Conservation (phyloP, 30 jellyfish, hydroid and myxozoan species). For the Sanderia malayensis region DNA sequence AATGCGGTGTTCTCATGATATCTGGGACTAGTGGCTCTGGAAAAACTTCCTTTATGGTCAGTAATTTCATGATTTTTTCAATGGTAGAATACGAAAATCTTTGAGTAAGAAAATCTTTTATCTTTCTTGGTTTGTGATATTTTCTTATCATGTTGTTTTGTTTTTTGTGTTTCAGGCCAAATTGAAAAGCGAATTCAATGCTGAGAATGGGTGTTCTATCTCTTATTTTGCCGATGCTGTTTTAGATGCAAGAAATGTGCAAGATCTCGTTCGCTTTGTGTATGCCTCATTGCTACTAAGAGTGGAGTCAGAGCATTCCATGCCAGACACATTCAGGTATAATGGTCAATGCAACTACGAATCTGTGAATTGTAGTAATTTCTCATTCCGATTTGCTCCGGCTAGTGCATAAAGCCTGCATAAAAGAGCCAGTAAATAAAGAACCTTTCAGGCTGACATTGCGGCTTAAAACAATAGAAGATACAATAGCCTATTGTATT, state of each 20-base stretch:
- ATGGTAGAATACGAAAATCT: too few relatives aligned
- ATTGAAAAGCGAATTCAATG: background rate
- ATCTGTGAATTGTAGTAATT: too few relatives aligned
- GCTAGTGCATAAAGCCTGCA: too few relatives aligned
- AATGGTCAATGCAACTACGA: too few relatives aligned
- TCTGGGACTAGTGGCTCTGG: constrained; percentile 91
- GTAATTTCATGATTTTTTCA: constrained; percentile 2
- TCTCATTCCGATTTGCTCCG: too few relatives aligned
- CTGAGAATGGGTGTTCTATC: background rate
- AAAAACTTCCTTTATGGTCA: constrained; percentile 83
- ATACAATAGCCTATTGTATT: too few relatives aligned
- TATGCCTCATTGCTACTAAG: constrained; percentile 10
- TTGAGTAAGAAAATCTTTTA: too few relatives aligned
- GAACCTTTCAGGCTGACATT: too few relatives aligned
- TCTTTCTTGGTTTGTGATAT: too few relatives aligned
- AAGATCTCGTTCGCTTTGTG: constrained; percentile 36
- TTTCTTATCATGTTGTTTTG: too few relatives aligned
- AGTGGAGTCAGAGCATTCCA: background rate
- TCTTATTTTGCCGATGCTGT: constrained; percentile 49
- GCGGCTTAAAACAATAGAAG: too few relatives aligned
- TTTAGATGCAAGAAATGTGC: constrained; percentile 37
- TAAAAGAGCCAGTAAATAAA: too few relatives aligned
- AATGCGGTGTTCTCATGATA: constrained; percentile 55
- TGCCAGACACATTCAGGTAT: background rate
- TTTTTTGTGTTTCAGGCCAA: constrained; percentile 1